Base-by-base conservation (phyloP, 2,888 invertebrate species). In the Idaea dimidiata region DNA sequence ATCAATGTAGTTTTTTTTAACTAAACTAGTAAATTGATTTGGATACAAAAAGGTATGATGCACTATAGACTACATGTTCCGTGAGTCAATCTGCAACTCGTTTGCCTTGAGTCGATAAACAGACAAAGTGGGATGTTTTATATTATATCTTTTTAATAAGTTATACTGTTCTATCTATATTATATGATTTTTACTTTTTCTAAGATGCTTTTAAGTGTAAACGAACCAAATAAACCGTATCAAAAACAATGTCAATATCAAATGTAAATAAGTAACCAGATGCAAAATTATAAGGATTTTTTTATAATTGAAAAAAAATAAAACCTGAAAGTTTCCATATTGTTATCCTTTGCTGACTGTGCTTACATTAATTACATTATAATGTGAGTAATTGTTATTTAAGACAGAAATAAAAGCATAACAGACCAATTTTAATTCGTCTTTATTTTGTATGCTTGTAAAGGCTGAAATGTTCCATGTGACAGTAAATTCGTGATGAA, bases 61-160 rank as follows among this genome's bases (percentile, higher is more conserved):
- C 43, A 54, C 14, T 68, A 58, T 68, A 68, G 68, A 69, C 58
- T 64, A 63, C 67, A 58, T 68, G 69, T 68, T 70, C 58, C 65
- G 62, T 77, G 76, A 76, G 64, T 76, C 78, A 77, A 66, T 69
- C 43, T 74, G 74, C 78, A 78, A 68, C 74, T 68, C 31, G 68
- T 59, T 65, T 62, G 65, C 76, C 77, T 79, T 79, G 78, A 64
- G 57, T 17, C 58, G 10, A 14, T 58, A 62, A 4, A 24, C 57
- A 60, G 59, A 6, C 58, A 33, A 55, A 61, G 59, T 33, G 59
- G 56, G 43, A 16, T 53, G 55, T 59, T 62, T 62, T 61, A 61
- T 58, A 2, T 43, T 10, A 32, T 32, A 8, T 32, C 10, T 14
- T 43, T 43, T 54, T 54, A 61, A 54, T 62, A 55, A 53, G 54